Evolutionary conservation across 2,888 invertebrate genomes (phyloP).

Genomic region (Athetis lepigone): DNA sequence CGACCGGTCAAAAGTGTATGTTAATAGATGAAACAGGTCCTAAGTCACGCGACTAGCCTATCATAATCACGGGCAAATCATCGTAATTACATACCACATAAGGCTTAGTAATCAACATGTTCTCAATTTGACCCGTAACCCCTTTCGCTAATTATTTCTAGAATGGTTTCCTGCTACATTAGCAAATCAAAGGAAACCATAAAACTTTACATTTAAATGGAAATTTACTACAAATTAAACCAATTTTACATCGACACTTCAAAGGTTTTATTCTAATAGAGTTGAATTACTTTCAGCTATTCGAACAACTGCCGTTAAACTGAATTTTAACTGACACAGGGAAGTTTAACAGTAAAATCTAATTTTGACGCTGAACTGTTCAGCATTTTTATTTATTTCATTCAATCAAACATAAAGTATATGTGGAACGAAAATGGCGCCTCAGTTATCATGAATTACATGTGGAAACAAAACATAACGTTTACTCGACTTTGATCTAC

Average conservation of each 20-base stretch:
- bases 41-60: slow-evolving; percentile 18
- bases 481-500: slow-evolving; percentile 66
- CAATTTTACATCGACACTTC: slow-evolving; percentile 44
- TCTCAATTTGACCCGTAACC: slow-evolving; percentile 32
- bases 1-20: no score
- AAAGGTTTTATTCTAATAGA: slow-evolving; percentile 42
- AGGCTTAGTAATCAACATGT: slow-evolving; percentile 8
- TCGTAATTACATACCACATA: slow-evolving; percentile 16
- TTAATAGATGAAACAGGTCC: background rate
- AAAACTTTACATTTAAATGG: slow-evolving; percentile 11
- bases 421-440: slow-evolving; percentile 8
- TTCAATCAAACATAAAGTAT: background rate
- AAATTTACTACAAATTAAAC: slow-evolving; percentile 42
- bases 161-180: slow-evolving; percentile 40
- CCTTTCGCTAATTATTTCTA: slow-evolving; percentile 27
- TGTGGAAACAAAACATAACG: slow-evolving; percentile 59
- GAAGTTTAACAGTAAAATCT: slow-evolving; percentile 9
- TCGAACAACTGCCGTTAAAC: slow-evolving; percentile 9
- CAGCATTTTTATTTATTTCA: background rate
- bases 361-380: background rate
- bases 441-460: slow-evolving; percentile 1
- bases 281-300: slow-evolving; percentile 31
- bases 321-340: slow-evolving; percentile 9
- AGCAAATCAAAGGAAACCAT: slow-evolving; percentile 20
- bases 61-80: slow-evolving; percentile 6